A percentile compares a stretch with the other conserved stretches of the same genome.
Conservation (phyloP, 2,888 invertebrate genomes). For the Unio delphinus region DNA sequence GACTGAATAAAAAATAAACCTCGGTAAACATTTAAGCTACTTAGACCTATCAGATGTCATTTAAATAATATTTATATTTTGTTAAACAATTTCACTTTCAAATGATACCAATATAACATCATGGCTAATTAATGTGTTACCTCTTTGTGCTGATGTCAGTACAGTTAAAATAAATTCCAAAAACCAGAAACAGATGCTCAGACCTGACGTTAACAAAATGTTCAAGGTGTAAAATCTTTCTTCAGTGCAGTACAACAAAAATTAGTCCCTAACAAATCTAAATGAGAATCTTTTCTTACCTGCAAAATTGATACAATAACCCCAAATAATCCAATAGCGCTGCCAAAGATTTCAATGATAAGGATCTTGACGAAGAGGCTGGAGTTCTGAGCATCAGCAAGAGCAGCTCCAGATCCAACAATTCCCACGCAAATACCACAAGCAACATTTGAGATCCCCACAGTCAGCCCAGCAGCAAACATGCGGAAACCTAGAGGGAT, state of each 20-base stretch:
- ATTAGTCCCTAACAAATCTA: neutral
- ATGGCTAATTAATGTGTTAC: too few relatives aligned
- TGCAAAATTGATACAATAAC: slow-evolving; percentile 92
- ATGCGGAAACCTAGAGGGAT: slow-evolving; percentile 84
- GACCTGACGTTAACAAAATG: neutral
- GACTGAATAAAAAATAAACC: too few relatives aligned
- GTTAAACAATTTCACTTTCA: too few relatives aligned
- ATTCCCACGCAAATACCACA: slow-evolving; percentile 98
- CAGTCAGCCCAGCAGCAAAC: slow-evolving; percentile 96
- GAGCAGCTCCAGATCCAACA: slow-evolving; percentile 96
- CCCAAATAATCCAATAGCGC: slow-evolving; percentile 98
- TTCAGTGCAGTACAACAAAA: neutral
- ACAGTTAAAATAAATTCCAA: too few relatives aligned
- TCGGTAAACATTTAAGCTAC: too few relatives aligned
- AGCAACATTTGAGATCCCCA: slow-evolving; percentile 95
- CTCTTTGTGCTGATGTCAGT: too few relatives aligned
- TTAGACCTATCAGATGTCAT: too few relatives aligned
- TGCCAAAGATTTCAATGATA: slow-evolving; percentile 99
- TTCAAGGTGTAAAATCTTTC: neutral
- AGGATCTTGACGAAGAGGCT: slow-evolving; percentile 97
- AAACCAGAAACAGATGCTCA: too few relatives aligned
- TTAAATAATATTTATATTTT: too few relatives aligned
- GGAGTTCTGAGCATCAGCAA: slow-evolving; percentile 97
- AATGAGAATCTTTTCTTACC: slow-evolving; percentile 35
- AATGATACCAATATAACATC: too few relatives aligned